Evolutionary conservation across 2,888 invertebrate species (phyloP).

Genomic region (Matsumyia berberina): DNA sequence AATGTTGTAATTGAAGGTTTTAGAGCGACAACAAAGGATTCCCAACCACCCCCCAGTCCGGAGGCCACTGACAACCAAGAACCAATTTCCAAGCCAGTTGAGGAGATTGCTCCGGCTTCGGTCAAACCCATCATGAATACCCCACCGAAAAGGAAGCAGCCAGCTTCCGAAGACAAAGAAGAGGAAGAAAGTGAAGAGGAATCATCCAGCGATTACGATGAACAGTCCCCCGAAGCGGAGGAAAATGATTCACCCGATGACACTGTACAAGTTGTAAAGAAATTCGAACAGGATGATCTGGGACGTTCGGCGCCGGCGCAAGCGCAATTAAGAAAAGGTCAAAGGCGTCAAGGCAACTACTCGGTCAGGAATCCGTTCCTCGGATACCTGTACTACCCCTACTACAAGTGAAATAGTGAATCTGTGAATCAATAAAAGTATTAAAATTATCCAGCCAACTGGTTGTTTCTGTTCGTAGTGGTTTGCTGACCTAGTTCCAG

Average conservation of each 20-base stretch:
- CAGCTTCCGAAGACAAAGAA: background rate
- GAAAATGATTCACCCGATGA: background rate
- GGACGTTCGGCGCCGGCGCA: conserved; percentile 19
- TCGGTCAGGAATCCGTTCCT: conserved; percentile 29
- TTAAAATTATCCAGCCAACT: conserved; percentile 8
- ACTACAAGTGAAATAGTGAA: background rate
- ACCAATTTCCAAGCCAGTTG: background rate
- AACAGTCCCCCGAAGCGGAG: background rate
- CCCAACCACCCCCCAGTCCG: background rate
- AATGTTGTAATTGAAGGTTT: conserved; percentile 21
- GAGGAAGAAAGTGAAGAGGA: conserved; percentile 10
- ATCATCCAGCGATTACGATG: background rate
- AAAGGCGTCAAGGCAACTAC: background rate
- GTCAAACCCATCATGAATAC: conserved; percentile 17
- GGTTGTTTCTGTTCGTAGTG: background rate
- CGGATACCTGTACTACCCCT: conserved; percentile 20
- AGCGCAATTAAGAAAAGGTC: background rate
- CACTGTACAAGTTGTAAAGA: conserved; percentile 20
- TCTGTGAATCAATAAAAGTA: conserved; percentile 35
- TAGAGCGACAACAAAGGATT: background rate
- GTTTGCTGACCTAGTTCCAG: background rate
- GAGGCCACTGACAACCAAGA: background rate
- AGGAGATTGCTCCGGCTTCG: background rate
- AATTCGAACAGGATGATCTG: background rate
- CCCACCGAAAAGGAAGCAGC: conserved; percentile 6